phyloP scores from a whole-genome alignment of 2,113 vertebrate species.

The Verasper variegatus region DNA sequence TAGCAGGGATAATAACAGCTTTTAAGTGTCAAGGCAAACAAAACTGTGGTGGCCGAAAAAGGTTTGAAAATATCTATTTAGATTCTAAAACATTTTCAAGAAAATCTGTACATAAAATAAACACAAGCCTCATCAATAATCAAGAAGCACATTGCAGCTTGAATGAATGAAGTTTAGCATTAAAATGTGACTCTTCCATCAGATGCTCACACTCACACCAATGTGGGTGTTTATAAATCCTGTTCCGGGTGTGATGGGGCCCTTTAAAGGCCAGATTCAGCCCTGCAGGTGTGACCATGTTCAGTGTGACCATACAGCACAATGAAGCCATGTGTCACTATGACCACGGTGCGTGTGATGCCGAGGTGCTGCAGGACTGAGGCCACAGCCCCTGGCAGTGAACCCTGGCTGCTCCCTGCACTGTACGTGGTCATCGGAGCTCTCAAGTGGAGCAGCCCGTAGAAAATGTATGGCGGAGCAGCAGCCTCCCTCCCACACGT shows the following conservation, averaged over 20 bases:
- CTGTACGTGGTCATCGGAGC: not conserved
- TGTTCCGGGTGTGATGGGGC: not conserved
- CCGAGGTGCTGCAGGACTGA: slow-evolving; percentile 24
- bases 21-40: too few species aligned
- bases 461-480: not conserved
- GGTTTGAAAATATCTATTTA: too few species aligned
- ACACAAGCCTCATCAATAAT: too few species aligned
- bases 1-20: too few species aligned
- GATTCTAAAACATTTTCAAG: too few species aligned
- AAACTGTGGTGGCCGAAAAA: too few species aligned
- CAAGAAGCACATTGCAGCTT: too few species aligned
- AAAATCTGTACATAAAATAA: too few species aligned
- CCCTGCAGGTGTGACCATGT: not conserved
- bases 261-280: not conserved
- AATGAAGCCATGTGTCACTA: not conserved
- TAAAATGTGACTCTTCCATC: too few species aligned
- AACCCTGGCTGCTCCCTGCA: not conserved
- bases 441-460: not conserved
- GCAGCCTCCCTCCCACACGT: not conserved
- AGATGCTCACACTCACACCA: too few species aligned
- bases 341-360: not conserved
- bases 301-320: not conserved
- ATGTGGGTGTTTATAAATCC: too few species aligned
- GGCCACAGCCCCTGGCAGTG: not conserved
- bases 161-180: too few species aligned